These are phyloP conservation scores for Pristionchus fissidentatus DNA, from an alignment of 2,888 invertebrate species.

Conservation along the genomic window DNA sequence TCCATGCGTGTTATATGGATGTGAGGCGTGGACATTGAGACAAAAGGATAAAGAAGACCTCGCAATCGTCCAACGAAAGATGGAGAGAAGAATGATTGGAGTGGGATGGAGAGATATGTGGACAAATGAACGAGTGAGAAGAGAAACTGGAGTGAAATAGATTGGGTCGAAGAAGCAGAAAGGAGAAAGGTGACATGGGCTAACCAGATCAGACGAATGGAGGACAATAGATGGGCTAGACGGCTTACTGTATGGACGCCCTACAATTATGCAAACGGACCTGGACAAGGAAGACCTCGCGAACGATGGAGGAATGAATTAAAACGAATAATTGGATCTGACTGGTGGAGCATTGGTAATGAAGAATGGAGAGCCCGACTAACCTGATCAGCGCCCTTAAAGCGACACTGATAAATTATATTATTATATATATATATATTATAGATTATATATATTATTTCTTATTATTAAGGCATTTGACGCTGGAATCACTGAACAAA, in stretches of 20 bases:
- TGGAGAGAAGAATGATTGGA: neutral
- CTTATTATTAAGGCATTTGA: too few relatives aligned
- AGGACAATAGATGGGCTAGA: neutral
- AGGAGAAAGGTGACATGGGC: neutral
- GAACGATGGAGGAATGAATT: neutral
- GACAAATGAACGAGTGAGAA: neutral
- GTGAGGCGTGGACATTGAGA: neutral
- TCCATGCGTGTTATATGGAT: neutral
- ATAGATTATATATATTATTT: too few relatives aligned
- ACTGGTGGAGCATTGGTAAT: neutral
- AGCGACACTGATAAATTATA: neutral
- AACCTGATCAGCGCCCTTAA: neutral
- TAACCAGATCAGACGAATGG: neutral
- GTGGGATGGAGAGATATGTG: neutral
- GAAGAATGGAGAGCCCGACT: neutral
- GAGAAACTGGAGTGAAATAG: neutral
- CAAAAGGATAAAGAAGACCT: neutral
- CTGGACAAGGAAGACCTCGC: neutral
- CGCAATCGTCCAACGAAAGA: neutral
- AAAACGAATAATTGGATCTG: neutral
- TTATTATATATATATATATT: too few relatives aligned
- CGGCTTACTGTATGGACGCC: neutral
- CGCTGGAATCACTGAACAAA: too few relatives aligned
- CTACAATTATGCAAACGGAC: neutral
- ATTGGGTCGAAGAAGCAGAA: neutral